Evolutionary conservation across 2,888 invertebrate species (phyloP).

Genomic region (Meiosimyza platycephala): DNA sequence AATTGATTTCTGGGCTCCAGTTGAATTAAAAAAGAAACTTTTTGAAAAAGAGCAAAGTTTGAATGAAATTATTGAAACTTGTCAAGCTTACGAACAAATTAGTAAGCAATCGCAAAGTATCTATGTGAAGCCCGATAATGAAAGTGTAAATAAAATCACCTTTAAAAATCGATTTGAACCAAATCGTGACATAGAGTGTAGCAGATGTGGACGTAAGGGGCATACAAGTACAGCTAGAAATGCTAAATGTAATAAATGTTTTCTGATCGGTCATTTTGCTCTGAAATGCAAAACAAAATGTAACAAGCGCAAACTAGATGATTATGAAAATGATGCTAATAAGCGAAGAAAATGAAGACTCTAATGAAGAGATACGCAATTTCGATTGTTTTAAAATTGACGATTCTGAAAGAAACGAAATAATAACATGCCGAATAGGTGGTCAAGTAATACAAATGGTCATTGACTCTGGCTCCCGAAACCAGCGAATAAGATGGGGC

Average conservation of each 20-base stretch:
- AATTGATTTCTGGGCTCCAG: neutral
- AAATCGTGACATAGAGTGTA: slow-evolving; percentile 34
- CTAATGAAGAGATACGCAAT: slow-evolving; percentile 9
- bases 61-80: neutral
- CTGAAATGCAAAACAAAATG: slow-evolving; percentile 34
- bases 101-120: neutral
- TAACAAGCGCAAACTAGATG: slow-evolving; percentile 11
- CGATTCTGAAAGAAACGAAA: slow-evolving; percentile 34
- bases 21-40: neutral
- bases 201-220: slow-evolving; percentile 42
- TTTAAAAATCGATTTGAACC: neutral
- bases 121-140: neutral
- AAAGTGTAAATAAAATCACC: neutral
- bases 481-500: slow-evolving; percentile 38
- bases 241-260: slow-evolving; percentile 40
- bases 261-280: slow-evolving; percentile 36
- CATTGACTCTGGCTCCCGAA: slow-evolving; percentile 39
- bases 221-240: slow-evolving; percentile 39
- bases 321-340: neutral
- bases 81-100: neutral
- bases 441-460: slow-evolving; percentile 32
- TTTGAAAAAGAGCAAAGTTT: neutral
- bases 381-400: slow-evolving; percentile 41
- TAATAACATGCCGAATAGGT: slow-evolving; percentile 23
- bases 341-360: slow-evolving; percentile 16